Percentiles rank a stretch among this genome's conserved stretches.
phyloP scores from a whole-genome alignment of 2,113 vertebrate genomes.

The Athene cunicularia region DNA sequence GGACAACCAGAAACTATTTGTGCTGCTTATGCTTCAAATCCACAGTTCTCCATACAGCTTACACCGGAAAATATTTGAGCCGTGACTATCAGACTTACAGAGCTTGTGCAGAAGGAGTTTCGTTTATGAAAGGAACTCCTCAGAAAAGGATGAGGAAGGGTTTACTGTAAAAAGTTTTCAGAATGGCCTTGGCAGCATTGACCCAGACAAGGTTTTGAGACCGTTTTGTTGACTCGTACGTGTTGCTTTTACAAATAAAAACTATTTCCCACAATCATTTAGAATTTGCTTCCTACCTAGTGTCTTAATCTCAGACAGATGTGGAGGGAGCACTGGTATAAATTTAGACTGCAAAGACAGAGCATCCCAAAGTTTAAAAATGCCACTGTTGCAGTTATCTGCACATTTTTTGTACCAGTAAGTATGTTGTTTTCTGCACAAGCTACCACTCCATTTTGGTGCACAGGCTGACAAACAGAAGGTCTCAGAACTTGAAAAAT shows the following conservation, averaged over 20 bases:
- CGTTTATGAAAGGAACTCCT: not conserved
- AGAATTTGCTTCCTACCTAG: not conserved
- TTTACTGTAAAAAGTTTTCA: not conserved
- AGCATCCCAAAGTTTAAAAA: not conserved
- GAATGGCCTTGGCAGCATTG: not conserved
- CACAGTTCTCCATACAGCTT: not conserved
- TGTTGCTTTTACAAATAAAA: not conserved
- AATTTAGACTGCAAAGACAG: not conserved
- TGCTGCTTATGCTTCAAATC: not conserved
- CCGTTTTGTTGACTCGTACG: not conserved
- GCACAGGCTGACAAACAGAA: not conserved
- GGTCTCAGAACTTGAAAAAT: not conserved
- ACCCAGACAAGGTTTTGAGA: not conserved
- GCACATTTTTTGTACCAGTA: not conserved
- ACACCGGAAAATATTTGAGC: conserved; percentile 11
- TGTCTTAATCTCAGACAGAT: not conserved
- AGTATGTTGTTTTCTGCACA: not conserved
- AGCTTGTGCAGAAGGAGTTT: not conserved
- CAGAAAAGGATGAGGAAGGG: not conserved
- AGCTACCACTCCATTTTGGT: not conserved
- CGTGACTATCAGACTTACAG: not conserved
- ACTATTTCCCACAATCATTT: not conserved
- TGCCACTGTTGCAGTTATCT: not conserved
- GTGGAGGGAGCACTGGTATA: not conserved
- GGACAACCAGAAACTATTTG: conserved; percentile 25